Percentiles rank a stretch among this genome's conserved stretches.
phyloP scores from a whole-genome alignment of 92 coral and sea anemone genomes.

The Epizoanthus fatuus region DNA sequence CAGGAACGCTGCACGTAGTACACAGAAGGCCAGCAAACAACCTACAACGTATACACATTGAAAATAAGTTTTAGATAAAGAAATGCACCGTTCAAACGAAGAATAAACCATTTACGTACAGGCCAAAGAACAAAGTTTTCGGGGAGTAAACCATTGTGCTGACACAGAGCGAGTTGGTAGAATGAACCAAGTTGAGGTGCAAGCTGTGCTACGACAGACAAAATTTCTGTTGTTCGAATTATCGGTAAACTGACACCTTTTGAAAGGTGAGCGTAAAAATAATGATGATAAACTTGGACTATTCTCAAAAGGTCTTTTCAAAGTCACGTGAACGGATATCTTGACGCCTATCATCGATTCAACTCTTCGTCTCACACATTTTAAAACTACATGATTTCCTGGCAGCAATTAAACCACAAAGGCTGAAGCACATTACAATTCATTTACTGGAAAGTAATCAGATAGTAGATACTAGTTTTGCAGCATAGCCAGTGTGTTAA shows the following conservation, averaged over 20 bases:
- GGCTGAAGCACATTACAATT: background rate
- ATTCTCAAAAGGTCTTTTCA: constrained; percentile 10
- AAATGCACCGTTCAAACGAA: background rate
- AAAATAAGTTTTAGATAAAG: background rate
- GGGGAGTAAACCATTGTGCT: background rate
- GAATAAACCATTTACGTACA: constrained; percentile 5
- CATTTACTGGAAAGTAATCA: too few relatives aligned
- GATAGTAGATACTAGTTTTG: constrained; percentile 5
- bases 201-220: constrained; percentile 2
- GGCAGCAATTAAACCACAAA: constrained; percentile 11
- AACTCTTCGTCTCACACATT: background rate
- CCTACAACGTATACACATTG: background rate
- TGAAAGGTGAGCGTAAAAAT: constrained; percentile 25
- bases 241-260: constrained; percentile 25
- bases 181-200: background rate
- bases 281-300: constrained; percentile 26
- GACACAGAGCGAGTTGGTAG: background rate
- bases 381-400: background rate
- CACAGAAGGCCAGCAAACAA: background rate
- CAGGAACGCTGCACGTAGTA: background rate
- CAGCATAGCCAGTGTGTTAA: background rate
- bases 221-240: constrained; percentile 9
- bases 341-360: constrained; percentile 8
- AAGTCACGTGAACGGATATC: constrained; percentile 43
- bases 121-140: background rate